These are phyloP conservation scores for Brachypalpus laphriformis DNA, from an alignment of 2,888 invertebrate genomes.

Conservation along the genomic window DNA sequence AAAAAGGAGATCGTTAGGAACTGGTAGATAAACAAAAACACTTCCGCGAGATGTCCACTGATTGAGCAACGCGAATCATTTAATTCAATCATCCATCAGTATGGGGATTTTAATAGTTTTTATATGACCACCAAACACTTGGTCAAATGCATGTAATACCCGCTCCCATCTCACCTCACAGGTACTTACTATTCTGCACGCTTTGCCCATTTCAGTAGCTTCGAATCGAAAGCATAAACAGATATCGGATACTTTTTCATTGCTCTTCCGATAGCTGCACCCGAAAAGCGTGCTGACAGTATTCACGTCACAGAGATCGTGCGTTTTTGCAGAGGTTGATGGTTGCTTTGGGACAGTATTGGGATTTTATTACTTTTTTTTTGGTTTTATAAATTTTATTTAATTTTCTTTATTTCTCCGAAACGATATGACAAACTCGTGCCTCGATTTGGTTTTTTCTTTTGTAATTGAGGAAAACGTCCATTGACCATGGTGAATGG, in stretches of 20 bases:
- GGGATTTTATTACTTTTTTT: slow-evolving; percentile 19
- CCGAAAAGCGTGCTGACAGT: slow-evolving; percentile 41
- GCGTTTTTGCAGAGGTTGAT: slow-evolving; percentile 20
- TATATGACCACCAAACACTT: slow-evolving; percentile 37
- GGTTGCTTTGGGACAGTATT: not conserved
- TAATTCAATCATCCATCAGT: slow-evolving; percentile 40
- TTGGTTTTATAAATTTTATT: not conserved
- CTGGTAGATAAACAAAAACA: not conserved
- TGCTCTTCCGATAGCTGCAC: slow-evolving; percentile 55
- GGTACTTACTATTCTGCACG: slow-evolving; percentile 65
- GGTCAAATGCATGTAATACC: slow-evolving; percentile 10
- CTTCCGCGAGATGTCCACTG: slow-evolving; percentile 56
- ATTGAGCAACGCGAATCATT: slow-evolving; percentile 50
- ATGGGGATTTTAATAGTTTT: slow-evolving; percentile 55
- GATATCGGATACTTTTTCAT: slow-evolving; percentile 31
- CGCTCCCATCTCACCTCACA: not conserved
- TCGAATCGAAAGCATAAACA: slow-evolving; percentile 35
- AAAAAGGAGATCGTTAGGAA: not conserved
- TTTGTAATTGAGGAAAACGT: slow-evolving; percentile 32
- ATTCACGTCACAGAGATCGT: slow-evolving; percentile 62
- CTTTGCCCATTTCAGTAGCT: slow-evolving; percentile 49
- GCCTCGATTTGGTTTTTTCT: slow-evolving; percentile 8
- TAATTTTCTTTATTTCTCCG: not conserved
- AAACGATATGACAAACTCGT: slow-evolving; percentile 32
- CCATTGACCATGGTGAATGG: not conserved